Base-by-base conservation (phyloP, 2,888 invertebrate species). In the Ectemnius cavifrons region DNA sequence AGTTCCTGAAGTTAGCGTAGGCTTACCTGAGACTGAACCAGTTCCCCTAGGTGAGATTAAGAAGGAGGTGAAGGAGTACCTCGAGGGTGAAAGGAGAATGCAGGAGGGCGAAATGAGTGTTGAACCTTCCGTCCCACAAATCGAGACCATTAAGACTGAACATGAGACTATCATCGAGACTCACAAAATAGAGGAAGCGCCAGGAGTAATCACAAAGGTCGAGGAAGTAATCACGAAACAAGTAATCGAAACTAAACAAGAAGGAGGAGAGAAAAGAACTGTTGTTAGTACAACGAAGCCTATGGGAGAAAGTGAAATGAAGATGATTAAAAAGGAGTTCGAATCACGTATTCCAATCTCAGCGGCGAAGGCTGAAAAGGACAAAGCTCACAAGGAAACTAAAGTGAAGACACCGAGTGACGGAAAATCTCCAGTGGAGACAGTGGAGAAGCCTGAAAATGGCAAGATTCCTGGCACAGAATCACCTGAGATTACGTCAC, bases 281-380 rank as follows among this genome's bases (percentile, higher is more conserved):
- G 45, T 6, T 47, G 14, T 56, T 13, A 52, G 63, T 14, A 63
- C 63, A n/a, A 57, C 6, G 11, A 73, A 66, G n/a, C 0, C 14
- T 0, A 6, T n/a, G 0, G 2, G 63, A 1, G 77, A 76, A 5
- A 20, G 16, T 1, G 81, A 82, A 0, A 3, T 58, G 2, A 81
- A 75, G 4, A 60, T 66, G 4, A 18, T 63, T 2, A 87, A 83
- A 62, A 85, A 82, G 20, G 87, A 88, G 59, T 79, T 75, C 37
- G 88, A 89, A 59, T 90, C 90, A 4, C 84, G 85, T 11, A 89
- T 89, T 52, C 90, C 90, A 0, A 79, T 88, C 64, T 88, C 86
- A 0, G 78, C 83, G 18, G 74, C 83, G 5, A 90, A 87, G 75
- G 75, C 78, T 0, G 89, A 90, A 1, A 89, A 87, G 59, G 88